Evolutionary conservation across 2,797 vertebrate genomes (phyloP).

Genomic region (Ctenosaura bakeri): DNA sequence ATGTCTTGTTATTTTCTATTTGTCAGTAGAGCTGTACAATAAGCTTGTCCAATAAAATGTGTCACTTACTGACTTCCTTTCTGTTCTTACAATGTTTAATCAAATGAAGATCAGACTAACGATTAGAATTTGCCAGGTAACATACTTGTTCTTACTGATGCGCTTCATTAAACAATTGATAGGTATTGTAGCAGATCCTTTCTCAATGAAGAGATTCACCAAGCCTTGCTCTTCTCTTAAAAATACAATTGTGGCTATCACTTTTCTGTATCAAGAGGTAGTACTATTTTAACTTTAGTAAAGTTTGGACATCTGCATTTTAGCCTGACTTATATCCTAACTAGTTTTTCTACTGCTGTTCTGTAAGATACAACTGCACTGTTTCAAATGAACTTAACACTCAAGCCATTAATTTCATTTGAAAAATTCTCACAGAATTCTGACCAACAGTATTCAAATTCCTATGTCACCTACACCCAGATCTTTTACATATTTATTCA

Average conservation of each 20-base stretch:
- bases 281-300: too few species aligned
- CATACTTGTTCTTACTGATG: background rate
- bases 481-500: background rate
- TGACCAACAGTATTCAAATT: background rate
- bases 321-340: background rate
- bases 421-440: background rate
- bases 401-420: background rate
- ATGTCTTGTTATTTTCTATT: conserved; percentile 7
- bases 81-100: background rate
- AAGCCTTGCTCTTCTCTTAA: background rate
- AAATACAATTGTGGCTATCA: background rate
- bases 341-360: background rate
- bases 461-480: too few species aligned
- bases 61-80: conserved; percentile 20
- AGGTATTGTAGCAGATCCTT: background rate
- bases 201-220: background rate
- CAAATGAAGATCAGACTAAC: too few species aligned
- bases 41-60: conserved; percentile 59
- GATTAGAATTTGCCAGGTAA: background rate
- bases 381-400: background rate
- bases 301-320: too few species aligned
- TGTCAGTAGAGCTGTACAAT: conserved; percentile 34
- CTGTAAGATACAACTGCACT: background rate
- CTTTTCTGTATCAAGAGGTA: background rate
- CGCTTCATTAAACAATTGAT: background rate